These are phyloP conservation scores for Orthonyx spaldingii DNA, from an alignment of 2,113 vertebrate genomes.

Conservation along the genomic window DNA sequence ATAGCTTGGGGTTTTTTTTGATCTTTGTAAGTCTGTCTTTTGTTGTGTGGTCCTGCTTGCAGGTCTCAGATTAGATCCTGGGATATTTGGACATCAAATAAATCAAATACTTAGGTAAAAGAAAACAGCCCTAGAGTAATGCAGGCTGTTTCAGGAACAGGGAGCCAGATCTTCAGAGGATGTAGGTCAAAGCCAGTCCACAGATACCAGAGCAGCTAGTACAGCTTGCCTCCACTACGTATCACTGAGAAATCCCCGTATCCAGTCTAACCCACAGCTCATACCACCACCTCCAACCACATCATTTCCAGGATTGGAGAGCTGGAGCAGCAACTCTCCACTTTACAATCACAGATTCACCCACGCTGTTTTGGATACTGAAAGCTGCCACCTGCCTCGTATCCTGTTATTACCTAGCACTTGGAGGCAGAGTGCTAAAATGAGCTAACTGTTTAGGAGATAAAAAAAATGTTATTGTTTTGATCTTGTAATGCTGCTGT, in stretches of 20 bases:
- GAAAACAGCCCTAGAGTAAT: neutral
- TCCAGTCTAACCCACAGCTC: neutral
- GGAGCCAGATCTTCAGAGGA: neutral
- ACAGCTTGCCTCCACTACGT: neutral
- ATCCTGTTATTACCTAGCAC: neutral
- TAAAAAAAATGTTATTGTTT: conserved; percentile 8
- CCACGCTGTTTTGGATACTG: neutral
- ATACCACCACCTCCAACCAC: neutral
- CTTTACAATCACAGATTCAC: neutral
- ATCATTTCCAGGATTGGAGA: neutral
- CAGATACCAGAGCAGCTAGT: neutral
- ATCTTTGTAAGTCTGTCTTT: neutral
- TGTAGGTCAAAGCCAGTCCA: neutral
- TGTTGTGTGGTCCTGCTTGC: neutral
- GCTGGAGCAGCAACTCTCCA: neutral
- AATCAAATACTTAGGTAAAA: neutral
- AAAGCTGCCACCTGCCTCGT: neutral
- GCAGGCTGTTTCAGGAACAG: neutral
- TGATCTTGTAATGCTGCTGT: neutral
- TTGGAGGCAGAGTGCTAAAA: conserved; percentile 10
- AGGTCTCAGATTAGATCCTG: neutral
- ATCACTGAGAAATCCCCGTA: neutral
- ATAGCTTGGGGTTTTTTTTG: neutral
- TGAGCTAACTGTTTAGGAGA: neutral
- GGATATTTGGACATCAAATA: neutral